phyloP scores from a whole-genome alignment of 2,113 vertebrate species.

The Genyomyrus donnyi region DNA sequence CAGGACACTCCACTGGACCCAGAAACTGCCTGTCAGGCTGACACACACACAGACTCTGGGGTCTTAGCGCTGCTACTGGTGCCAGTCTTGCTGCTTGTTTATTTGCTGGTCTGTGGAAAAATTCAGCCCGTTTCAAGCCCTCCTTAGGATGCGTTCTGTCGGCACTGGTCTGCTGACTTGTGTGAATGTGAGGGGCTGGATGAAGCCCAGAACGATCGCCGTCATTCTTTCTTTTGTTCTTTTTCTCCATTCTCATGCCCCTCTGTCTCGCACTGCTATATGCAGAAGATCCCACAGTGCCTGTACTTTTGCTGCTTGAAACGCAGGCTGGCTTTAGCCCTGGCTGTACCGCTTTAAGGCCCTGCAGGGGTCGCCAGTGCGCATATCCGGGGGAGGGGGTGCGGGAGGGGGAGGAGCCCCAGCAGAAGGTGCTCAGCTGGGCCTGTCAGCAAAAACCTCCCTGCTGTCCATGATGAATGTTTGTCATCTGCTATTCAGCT shows the following conservation, averaged over 20 bases:
- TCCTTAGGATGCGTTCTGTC: background rate
- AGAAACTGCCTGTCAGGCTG: background rate
- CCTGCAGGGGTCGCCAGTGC: background rate
- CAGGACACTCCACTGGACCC: background rate
- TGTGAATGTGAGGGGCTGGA: background rate
- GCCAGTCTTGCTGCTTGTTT: background rate
- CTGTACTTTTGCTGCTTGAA: constrained; percentile 70
- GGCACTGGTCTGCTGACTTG: background rate
- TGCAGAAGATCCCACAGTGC: constrained; percentile 66
- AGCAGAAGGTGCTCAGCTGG: constrained; percentile 54
- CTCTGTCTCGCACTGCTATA: constrained; percentile 64
- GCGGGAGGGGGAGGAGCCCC: constrained; percentile 13
- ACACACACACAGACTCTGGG: background rate
- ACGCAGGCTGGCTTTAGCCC: constrained; percentile 36
- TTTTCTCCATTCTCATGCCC: constrained; percentile 53
- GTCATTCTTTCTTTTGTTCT: background rate
- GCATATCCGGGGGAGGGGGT: background rate
- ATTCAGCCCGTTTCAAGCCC: background rate
- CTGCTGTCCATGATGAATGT: background rate
- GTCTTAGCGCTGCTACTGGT: background rate
- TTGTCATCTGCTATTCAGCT: background rate
- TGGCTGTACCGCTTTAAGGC: background rate
- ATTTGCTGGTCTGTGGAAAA: background rate
- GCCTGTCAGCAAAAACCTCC: constrained; percentile 11
- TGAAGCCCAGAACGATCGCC: background rate